A percentile compares a stretch with the other conserved stretches of the same genome.
phyloP scores from a whole-genome alignment of 2,113 vertebrate species.

The Rhipidura dahli region DNA sequence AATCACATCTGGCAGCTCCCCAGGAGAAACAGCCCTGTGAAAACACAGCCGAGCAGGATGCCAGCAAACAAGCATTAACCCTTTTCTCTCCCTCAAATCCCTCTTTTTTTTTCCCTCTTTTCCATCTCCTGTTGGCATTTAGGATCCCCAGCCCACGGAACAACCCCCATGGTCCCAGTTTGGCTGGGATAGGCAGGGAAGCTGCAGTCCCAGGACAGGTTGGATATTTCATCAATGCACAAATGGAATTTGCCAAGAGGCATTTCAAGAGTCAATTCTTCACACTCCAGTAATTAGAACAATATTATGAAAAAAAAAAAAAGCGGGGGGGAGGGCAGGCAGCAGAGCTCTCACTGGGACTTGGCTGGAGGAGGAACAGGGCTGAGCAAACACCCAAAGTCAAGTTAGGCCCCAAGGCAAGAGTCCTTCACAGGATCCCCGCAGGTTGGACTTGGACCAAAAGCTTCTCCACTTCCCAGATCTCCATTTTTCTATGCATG shows the following conservation, averaged over 20 bases:
- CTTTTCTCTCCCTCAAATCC: background rate
- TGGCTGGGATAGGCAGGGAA: background rate
- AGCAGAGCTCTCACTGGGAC: background rate
- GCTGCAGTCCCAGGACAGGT: accelerated
- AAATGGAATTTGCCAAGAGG: constrained; percentile 53
- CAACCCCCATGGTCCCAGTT: accelerated
- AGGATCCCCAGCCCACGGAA: accelerated
- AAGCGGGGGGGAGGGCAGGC: background rate
- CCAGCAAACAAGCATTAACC: background rate
- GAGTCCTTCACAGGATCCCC: background rate
- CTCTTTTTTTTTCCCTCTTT: background rate
- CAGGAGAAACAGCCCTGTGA: background rate
- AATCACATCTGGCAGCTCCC: background rate
- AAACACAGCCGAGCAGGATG: background rate
- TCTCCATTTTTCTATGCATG: background rate
- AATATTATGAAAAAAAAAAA: background rate
- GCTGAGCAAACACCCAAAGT: constrained; percentile 20
- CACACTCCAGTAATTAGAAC: constrained; percentile 61
- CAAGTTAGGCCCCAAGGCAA: background rate
- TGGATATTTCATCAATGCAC: background rate
- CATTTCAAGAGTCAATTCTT: constrained; percentile 47
- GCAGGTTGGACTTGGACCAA: background rate
- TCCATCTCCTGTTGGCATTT: accelerated
- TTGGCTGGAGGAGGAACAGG: background rate
- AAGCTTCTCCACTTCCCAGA: background rate